Evolutionary conservation across 2,888 invertebrate genomes (phyloP), one percentile per base, ranked within the genome.

Genomic region (Papilio elwesi): DNA sequence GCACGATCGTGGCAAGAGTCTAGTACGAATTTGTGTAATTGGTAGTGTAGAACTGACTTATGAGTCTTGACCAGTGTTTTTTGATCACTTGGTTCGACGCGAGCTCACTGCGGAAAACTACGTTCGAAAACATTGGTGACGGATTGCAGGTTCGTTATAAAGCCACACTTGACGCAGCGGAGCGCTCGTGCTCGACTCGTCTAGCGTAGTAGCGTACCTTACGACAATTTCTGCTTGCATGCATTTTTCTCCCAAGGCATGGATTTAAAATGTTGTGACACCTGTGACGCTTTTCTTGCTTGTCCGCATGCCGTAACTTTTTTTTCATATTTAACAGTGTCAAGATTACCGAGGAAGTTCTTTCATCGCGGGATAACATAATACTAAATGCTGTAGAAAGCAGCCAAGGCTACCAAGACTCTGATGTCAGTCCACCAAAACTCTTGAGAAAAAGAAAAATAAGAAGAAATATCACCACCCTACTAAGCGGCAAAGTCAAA

Each of bases 381-480:
- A 79, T 83, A 8, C 71, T 76, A 16, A 77, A 83, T 63, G 87
- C 88, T 0, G 71, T 86, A 64, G 91, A 91, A 55, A 91, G 88
- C 75, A 87, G 85, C n/a, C 88, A 88, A 77, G 90, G 89, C 3
- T 91, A 92, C 76, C 86, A 87, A 80, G 91, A 92, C 72, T 88
- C 92, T 0, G 91, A 92, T 71, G 53, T 76, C 5, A 91, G 88
- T 76, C 87, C 86, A 0, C 57, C 80, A 3, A 82, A 79, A 71
- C 62, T 77, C 0, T 48, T 75, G 6, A 85, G 79, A 76, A 85
- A 83, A 74, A 90, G 85, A 77, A 83, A 80, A 76, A 85, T 80
- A 71, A 59, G 79, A 12, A 81, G 80, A 68, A 70, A 80, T 6
- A 7, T 43, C 43, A 43, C 43, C 0, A 71, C 69, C 10, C 48